Evolutionary conservation across 2,888 invertebrate species (phyloP).

Genomic region (Lissonota sp.): DNA sequence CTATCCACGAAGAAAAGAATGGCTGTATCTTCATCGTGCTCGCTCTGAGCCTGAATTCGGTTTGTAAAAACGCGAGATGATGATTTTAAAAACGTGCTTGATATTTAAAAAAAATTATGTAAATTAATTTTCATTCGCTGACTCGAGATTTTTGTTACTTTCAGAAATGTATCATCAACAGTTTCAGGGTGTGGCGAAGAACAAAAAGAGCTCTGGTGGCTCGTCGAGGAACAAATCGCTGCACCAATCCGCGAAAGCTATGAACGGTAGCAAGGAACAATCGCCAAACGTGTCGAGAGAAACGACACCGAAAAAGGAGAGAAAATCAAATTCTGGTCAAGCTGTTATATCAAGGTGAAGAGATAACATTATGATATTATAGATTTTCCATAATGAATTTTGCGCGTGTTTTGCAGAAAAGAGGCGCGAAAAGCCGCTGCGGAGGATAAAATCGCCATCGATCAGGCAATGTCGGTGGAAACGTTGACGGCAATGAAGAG

Average conservation of each 20-base stretch:
- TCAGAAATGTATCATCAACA: constrained; percentile 89
- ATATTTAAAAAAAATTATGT: no score
- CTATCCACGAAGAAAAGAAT: constrained; percentile 95
- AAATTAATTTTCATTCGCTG: no score
- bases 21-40: constrained; percentile 96
- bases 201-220: constrained; percentile 83
- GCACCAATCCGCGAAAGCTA: constrained; percentile 76
- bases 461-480: constrained; percentile 70
- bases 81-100: neutral
- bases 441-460: constrained; percentile 68
- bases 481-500: constrained; percentile 63
- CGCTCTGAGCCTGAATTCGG: constrained; percentile 88
- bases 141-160: constrained; percentile 48
- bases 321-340: constrained; percentile 72
- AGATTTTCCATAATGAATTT: neutral
- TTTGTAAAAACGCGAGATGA: constrained; percentile 74
- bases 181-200: constrained; percentile 87
- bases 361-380: constrained; percentile 32
- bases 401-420: constrained; percentile 60
- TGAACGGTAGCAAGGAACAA: constrained; percentile 84
- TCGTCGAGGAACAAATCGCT: constrained; percentile 79
- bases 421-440: constrained; percentile 61
- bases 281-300: constrained; percentile 84
- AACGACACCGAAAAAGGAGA: constrained; percentile 80
- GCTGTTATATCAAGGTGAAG: constrained; percentile 74